phyloP scores from a whole-genome alignment of 2,797 vertebrate species.

The Phataginus tetradactyla region DNA sequence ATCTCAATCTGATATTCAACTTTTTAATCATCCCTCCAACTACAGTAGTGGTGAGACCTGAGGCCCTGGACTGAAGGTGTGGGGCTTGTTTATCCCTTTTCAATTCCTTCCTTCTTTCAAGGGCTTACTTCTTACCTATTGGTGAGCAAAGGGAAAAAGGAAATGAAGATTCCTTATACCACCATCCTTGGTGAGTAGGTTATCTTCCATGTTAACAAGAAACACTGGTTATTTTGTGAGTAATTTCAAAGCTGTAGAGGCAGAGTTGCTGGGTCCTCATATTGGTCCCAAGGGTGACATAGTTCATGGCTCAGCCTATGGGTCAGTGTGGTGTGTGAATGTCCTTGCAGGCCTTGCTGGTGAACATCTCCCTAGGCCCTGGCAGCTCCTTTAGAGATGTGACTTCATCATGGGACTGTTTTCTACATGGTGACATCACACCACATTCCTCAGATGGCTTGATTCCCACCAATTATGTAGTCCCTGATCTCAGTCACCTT shows the following conservation, averaged over 20 bases:
- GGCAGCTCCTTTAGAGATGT: neutral
- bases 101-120: neutral
- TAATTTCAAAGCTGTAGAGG: neutral
- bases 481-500: neutral
- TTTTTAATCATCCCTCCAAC: neutral
- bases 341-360: neutral
- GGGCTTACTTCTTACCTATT: neutral
- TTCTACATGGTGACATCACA: neutral
- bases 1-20: neutral
- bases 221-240: neutral
- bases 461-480: neutral
- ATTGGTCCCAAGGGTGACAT: neutral
- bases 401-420: neutral
- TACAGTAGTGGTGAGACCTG: neutral
- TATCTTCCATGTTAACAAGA: neutral
- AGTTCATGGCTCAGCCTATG: neutral
- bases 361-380: neutral
- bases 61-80: neutral
- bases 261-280: accelerated
- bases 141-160: neutral
- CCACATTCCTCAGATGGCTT: neutral
- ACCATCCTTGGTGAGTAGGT: neutral
- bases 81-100: neutral
- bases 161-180: neutral
- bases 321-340: neutral